phyloP scores from a whole-genome alignment of 2,113 vertebrate species.

The Thalassarche chlororhynchos region DNA sequence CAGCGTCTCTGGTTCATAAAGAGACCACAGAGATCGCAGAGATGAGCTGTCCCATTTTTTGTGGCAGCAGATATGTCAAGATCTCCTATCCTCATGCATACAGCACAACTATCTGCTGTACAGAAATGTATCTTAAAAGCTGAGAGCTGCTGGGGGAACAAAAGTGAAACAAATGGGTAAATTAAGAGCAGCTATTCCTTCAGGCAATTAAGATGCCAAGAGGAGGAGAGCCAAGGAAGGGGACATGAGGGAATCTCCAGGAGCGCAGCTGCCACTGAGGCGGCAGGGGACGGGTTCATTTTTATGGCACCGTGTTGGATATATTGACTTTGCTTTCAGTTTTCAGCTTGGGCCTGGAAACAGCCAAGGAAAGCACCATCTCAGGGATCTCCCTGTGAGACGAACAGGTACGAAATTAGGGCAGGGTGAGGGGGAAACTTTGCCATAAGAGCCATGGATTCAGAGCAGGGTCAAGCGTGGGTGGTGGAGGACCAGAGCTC shows the following conservation, averaged over 20 bases:
- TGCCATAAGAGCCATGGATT: not conserved
- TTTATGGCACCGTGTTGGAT: rapidly evolving
- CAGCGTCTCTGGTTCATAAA: not conserved
- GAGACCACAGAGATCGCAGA: not conserved
- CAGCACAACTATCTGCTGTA: not conserved
- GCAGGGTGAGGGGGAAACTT: not conserved
- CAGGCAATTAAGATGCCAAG: not conserved
- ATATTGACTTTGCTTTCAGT: not conserved
- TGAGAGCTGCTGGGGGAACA: not conserved
- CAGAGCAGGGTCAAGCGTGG: not conserved
- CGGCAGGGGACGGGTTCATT: rapidly evolving
- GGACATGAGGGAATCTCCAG: not conserved
- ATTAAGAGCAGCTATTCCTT: not conserved
- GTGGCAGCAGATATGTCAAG: not conserved
- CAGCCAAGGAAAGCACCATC: not conserved
- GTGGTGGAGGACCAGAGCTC: not conserved
- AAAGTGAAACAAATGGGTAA: not conserved
- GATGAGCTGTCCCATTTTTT: not conserved
- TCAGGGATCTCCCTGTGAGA: not conserved
- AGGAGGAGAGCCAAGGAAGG: not conserved
- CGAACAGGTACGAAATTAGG: not conserved
- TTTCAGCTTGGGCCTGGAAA: not conserved
- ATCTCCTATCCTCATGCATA: not conserved
- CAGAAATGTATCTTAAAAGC: not conserved
- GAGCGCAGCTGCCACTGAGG: rapidly evolving